phyloP scores from a whole-genome alignment of 2,888 invertebrate genomes.

The Pristionchus japonicus region DNA sequence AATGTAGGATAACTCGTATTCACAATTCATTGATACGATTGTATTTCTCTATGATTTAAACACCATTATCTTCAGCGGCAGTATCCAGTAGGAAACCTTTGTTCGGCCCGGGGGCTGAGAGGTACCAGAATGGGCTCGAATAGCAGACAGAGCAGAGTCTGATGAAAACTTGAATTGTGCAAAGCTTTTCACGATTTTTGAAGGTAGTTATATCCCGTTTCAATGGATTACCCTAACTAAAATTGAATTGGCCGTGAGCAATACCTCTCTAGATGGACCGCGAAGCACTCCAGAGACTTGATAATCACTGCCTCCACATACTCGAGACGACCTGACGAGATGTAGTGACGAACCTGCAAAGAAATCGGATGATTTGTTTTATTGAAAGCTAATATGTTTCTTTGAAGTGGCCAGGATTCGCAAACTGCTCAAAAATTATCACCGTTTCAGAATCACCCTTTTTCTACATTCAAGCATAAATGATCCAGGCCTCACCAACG shows the following conservation, averaged over 20 bases:
- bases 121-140: background rate
- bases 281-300: background rate
- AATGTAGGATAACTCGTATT: too few species aligned
- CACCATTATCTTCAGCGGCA: too few species aligned
- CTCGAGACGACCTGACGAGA: slow-evolving; percentile 10
- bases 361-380: too few species aligned
- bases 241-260: too few species aligned
- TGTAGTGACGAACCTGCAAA: slow-evolving; percentile 10
- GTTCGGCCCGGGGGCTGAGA: background rate
- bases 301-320: background rate
- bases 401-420: too few species aligned
- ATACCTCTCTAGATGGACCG: slow-evolving; percentile 28
- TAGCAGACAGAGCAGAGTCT: slow-evolving; percentile 14
- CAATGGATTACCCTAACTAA: too few species aligned
- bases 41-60: too few species aligned
- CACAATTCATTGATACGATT: too few species aligned
- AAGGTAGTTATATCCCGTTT: too few species aligned
- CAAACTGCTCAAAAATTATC: too few species aligned
- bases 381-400: background rate
- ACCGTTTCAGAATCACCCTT: too few species aligned
- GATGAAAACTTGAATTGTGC: background rate
- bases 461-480: background rate
- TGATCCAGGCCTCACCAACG: background rate
- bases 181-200: background rate
- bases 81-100: slow-evolving; percentile 15